phyloP scores from a whole-genome alignment of 2,113 vertebrate genomes.

The Spea multiplicata region DNA sequence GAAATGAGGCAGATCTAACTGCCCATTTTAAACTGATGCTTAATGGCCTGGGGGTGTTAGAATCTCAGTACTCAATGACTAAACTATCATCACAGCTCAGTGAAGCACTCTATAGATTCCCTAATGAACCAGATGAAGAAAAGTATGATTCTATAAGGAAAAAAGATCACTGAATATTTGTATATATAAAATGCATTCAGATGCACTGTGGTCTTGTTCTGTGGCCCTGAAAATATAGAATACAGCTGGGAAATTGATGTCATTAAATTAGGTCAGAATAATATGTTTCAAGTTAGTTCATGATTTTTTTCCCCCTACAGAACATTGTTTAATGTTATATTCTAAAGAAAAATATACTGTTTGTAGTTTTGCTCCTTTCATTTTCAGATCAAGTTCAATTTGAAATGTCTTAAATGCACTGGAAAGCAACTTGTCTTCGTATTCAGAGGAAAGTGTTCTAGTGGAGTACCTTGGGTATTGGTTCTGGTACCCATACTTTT shows the following conservation, averaged over 20 bases:
- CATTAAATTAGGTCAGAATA: slow-evolving; percentile 19
- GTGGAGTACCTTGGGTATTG: too few species aligned
- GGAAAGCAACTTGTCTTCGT: neutral
- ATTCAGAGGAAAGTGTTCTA: too few species aligned
- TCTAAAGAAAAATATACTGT: slow-evolving; percentile 1
- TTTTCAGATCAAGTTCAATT: neutral
- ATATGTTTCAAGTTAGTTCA: slow-evolving; percentile 43
- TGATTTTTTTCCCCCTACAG: slow-evolving; percentile 12
- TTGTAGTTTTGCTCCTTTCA: neutral
- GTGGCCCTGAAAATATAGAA: slow-evolving; percentile 43
- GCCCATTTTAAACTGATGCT: slow-evolving; percentile 39
- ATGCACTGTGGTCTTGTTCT: neutral
- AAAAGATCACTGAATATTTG: slow-evolving; percentile 11
- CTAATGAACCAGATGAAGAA: slow-evolving; percentile 50
- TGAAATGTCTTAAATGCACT: neutral
- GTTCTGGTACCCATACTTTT: too few species aligned
- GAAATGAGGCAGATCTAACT: neutral
- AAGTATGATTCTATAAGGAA: slow-evolving; percentile 16
- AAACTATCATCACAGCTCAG: slow-evolving; percentile 34
- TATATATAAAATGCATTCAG: slow-evolving; percentile 21
- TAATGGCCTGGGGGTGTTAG: slow-evolving; percentile 14
- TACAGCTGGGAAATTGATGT: neutral
- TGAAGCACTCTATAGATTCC: slow-evolving; percentile 38
- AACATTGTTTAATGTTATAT: slow-evolving; percentile 26
- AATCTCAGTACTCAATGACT: slow-evolving; percentile 39